Conservation (phyloP, 2,888 invertebrate genomes). For the Sarcophaga variegata region DNA sequence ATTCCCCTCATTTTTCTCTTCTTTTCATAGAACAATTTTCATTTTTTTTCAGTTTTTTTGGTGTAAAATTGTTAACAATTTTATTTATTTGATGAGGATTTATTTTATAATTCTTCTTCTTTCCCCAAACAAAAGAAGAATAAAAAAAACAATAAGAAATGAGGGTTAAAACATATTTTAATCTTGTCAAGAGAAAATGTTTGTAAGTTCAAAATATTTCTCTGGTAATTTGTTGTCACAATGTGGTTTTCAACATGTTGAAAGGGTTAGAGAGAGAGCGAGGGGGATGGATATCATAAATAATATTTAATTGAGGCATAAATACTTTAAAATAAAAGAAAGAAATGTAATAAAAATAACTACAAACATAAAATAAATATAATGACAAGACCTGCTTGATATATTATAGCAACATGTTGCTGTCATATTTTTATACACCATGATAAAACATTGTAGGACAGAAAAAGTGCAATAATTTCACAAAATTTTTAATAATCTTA, state of each 20-base stretch:
- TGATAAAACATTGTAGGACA: not conserved
- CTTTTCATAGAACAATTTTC: too few relatives aligned
- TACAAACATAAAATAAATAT: not conserved
- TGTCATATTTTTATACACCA: not conserved
- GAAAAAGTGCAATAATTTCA: not conserved
- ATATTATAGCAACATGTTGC: conserved; percentile 1
- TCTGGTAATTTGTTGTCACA: not conserved
- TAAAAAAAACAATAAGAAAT: not conserved
- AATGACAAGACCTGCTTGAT: not conserved
- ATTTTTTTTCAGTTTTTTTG: conserved; percentile 16
- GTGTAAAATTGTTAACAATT: conserved; percentile 64
- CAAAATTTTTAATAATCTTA: not conserved
- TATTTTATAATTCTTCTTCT: conserved; percentile 36
- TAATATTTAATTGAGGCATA: conserved; percentile 4
- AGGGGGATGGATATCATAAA: not conserved
- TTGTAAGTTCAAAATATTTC: not conserved
- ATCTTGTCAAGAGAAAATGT: conserved; percentile 42
- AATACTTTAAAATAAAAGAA: not conserved
- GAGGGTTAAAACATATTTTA: conserved; percentile 30
- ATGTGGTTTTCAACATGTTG: conserved; percentile 11
- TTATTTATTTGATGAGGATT: conserved; percentile 60
- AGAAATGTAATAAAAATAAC: not conserved
- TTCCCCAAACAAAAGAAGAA: not conserved
- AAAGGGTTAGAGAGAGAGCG: not conserved
- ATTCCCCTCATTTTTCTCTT: too few relatives aligned